Percentiles rank a stretch among this genome's conserved stretches.
phyloP scores from a whole-genome alignment of 2,797 vertebrate genomes.

The Zalophus californianus region DNA sequence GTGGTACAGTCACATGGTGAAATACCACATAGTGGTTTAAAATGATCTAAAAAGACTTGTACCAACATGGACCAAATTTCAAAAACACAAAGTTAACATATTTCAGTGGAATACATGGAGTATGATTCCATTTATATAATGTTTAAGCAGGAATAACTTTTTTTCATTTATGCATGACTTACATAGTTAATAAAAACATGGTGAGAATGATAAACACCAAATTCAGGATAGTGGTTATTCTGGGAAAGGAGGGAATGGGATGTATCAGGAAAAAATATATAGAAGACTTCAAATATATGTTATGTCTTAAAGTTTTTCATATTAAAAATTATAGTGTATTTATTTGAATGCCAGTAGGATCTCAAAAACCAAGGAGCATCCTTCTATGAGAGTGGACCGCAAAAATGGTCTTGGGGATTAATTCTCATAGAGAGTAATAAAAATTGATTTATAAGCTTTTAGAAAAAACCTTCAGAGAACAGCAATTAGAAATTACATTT shows the following conservation, averaged over 20 bases:
- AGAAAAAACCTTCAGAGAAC: background rate
- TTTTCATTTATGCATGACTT: background rate
- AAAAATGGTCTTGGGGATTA: background rate
- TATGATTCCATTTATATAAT: background rate
- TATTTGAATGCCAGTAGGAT: background rate
- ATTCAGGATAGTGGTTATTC: background rate
- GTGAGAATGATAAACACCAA: background rate
- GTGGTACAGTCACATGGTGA: background rate
- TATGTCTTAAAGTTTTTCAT: background rate
- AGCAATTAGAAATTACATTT: background rate
- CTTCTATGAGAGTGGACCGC: background rate
- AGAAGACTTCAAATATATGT: background rate
- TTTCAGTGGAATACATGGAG: background rate
- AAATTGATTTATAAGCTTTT: background rate
- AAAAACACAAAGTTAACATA: background rate
- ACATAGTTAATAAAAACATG: background rate
- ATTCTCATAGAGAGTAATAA: background rate
- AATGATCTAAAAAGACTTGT: background rate
- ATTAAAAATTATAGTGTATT: background rate
- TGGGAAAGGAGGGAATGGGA: background rate
- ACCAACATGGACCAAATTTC: background rate
- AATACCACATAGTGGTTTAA: background rate
- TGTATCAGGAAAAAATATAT: background rate
- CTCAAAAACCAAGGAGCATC: background rate
- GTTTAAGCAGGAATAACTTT: background rate